These are phyloP conservation scores for Agrypnia vestita DNA, from an alignment of 1,140 invertebrate genomes.

Conservation along the genomic window DNA sequence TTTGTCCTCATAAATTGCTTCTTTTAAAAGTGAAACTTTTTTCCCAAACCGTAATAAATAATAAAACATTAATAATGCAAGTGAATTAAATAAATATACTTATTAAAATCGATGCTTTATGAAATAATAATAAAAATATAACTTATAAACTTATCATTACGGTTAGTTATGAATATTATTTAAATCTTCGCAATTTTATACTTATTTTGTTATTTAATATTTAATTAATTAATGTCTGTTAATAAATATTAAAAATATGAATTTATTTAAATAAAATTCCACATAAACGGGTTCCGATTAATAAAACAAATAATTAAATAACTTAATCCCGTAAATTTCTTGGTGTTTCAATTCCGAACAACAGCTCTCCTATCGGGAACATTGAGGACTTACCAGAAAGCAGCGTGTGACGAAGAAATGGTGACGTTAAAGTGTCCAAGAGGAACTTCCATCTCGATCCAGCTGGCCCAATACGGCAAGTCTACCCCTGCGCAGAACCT, in stretches of 20 bases:
- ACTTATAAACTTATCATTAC: not conserved
- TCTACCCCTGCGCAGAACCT: constrained; percentile 67
- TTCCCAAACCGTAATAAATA: not conserved
- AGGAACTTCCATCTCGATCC: constrained; percentile 90
- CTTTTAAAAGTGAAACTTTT: not conserved
- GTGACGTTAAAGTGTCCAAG: constrained; percentile 88
- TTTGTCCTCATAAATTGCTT: not conserved
- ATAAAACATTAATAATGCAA: not conserved
- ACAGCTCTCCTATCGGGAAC: constrained; percentile 90
- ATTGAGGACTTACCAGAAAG: constrained; percentile 89
- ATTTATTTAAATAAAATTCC: not conserved
- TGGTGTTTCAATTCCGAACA: constrained; percentile 50
- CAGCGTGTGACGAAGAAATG: constrained; percentile 89
- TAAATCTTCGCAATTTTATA: not conserved
- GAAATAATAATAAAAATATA: not conserved
- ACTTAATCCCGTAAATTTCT: constrained; percentile 38
- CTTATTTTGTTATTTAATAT: not conserved
- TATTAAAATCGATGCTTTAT: too few relatives aligned
- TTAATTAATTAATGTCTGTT: not conserved
- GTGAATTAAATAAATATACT: too few relatives aligned
- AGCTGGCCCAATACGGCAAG: constrained; percentile 78
- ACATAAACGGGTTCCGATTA: not conserved
- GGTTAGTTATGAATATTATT: not conserved
- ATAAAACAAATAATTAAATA: not conserved
- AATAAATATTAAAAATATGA: not conserved